These are phyloP conservation scores for Tachina lurida DNA, from an alignment of 2,888 invertebrate genomes.

Conservation along the genomic window DNA sequence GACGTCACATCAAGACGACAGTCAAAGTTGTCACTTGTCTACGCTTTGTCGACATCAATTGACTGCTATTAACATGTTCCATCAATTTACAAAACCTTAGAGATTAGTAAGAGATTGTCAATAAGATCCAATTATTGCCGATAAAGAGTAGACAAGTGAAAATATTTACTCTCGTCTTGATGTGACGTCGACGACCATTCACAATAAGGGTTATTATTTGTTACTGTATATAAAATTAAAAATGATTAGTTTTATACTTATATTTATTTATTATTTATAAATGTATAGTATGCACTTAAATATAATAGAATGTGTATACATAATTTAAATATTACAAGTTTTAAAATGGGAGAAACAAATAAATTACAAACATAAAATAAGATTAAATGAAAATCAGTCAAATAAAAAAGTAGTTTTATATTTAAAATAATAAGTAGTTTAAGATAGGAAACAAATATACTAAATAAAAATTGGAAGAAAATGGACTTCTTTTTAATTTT, in stretches of 20 bases:
- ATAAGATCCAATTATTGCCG: too few relatives aligned
- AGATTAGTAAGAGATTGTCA: too few relatives aligned
- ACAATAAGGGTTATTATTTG: too few relatives aligned
- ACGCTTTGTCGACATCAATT: too few relatives aligned
- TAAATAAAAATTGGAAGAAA: constrained; percentile 56
- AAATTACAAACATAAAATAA: constrained; percentile 55
- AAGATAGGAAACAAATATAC: neutral
- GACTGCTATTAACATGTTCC: too few relatives aligned
- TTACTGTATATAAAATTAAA: constrained; percentile 60
- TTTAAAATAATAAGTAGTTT: constrained; percentile 47
- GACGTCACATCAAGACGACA: too few relatives aligned
- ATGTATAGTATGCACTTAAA: constrained; percentile 48
- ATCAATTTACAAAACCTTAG: too few relatives aligned
- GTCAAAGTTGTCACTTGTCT: too few relatives aligned
- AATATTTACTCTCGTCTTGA: too few relatives aligned
- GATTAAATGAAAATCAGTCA: constrained; percentile 50
- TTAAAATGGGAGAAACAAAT: constrained; percentile 53
- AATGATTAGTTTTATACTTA: constrained; percentile 43
- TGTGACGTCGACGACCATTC: too few relatives aligned
- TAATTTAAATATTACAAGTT: constrained; percentile 56
- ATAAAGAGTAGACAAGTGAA: too few relatives aligned
- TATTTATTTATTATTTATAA: constrained; percentile 31
- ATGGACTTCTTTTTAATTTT: constrained; percentile 22
- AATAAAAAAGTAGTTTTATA: neutral
- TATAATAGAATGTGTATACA: constrained; percentile 43